Base-by-base conservation (phyloP, 2,113 vertebrate genomes). In the Amblyopsis rosae region DNA sequence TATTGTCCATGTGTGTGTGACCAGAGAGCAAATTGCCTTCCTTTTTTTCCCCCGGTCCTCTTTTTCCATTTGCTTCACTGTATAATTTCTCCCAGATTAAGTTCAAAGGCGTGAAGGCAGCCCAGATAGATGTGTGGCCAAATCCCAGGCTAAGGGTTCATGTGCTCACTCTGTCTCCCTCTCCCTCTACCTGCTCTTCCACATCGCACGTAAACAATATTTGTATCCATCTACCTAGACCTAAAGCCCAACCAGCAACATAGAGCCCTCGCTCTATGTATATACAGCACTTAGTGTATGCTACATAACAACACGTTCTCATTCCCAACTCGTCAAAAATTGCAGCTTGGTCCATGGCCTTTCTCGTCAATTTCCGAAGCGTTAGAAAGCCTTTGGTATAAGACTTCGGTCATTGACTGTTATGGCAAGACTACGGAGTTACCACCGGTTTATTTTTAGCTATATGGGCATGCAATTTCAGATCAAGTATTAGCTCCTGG, bases 1-100 rank as follows among this genome's bases (percentile, higher is more conserved):
- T 76, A 82, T 77, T 74, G 73, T 78, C 64, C 50, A 5, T 75
- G 65, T 11, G 45, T 77, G 70, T 82, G 46, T 53, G 57, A 65
- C 70, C 76, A 76, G 35, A 16, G 61, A 46, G 73, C 58, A 73
- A 70, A 65, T 32, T 54, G 61, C 55, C 65, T 73, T 73, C 70
- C 67, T 6, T 2, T 16, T 16, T 69, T 33, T 19, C 56, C 33
- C 16, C 5, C 9, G 16, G 58, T 56, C 13, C 12, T 59, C 77
- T 64, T 72, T 82, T 72, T 75, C 62, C 73, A 47, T 70, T 68
- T 58, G 55, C 54, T 66, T 65, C 53, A n/a, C 62, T 78, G 65
- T 75, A 67, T 85, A 79, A 86, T 77, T 77, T 82, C 58, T 87
- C 65, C 71, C 84, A 86, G 79, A 84, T 82, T 77, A 78, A 57